A percentile compares a stretch with the other conserved stretches of the same genome.
These are phyloP conservation scores for Acronicta psi DNA, from an alignment of 2,888 invertebrate species.

Conservation along the genomic window DNA sequence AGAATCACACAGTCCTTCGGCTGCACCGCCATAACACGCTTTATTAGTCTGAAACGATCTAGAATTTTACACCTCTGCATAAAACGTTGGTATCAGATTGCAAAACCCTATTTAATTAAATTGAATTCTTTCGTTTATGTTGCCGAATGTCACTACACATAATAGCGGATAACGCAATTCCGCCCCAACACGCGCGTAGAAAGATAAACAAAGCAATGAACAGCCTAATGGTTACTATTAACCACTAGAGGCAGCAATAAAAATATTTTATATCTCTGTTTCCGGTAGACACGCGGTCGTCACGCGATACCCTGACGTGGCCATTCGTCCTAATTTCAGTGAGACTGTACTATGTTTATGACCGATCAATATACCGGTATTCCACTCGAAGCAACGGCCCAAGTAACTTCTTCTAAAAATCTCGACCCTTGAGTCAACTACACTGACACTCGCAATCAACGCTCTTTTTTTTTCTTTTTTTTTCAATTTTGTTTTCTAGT, in stretches of 20 bases:
- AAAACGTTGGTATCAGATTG: conserved; percentile 51
- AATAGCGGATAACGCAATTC: conserved; percentile 43
- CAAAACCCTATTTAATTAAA: conserved; percentile 50
- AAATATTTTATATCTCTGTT: conserved; percentile 79
- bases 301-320: conserved; percentile 73
- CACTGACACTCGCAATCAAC: conserved; percentile 41
- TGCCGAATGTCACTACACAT: conserved; percentile 44
- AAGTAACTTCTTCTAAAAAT: conserved; percentile 44
- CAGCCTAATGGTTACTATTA: conserved; percentile 74
- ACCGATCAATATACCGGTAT: conserved; percentile 61
- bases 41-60: conserved; percentile 57
- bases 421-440: conserved; percentile 34
- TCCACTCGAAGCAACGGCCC: conserved; percentile 46
- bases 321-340: conserved; percentile 75
- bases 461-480: too few species aligned
- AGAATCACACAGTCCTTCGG: conserved; percentile 43
- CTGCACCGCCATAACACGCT: conserved; percentile 51
- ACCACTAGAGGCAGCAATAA: conserved; percentile 75
- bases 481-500: conserved; percentile 23
- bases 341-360: conserved; percentile 57
- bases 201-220: conserved; percentile 76
- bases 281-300: conserved; percentile 65
- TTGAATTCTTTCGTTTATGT: conserved; percentile 49
- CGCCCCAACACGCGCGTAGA: conserved; percentile 52
- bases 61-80: conserved; percentile 59